Percentiles rank a stretch among this genome's conserved stretches.
Conservation (phyloP, 2,888 invertebrate species). For the Orthonevra nobilis region DNA sequence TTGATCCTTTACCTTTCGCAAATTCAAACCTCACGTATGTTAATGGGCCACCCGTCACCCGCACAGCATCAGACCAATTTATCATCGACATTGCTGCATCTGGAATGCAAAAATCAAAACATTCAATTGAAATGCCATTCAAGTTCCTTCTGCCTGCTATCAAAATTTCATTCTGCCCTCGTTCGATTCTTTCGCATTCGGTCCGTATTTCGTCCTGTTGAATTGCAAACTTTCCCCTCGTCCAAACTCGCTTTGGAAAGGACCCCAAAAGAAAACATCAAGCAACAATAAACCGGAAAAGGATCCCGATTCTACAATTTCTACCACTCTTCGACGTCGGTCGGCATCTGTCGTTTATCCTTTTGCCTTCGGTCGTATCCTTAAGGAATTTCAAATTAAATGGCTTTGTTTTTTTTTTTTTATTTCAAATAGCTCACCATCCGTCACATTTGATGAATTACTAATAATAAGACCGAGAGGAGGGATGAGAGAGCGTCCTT, state of each 20-base stretch:
- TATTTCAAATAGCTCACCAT: slow-evolving; percentile 17
- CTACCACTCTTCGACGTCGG: not conserved
- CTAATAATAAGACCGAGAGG: slow-evolving; percentile 11
- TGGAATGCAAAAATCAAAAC: slow-evolving; percentile 10
- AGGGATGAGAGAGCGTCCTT: not conserved
- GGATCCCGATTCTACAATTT: not conserved
- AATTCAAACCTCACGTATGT: too few relatives aligned
- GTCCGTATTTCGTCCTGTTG: not conserved
- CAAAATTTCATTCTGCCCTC: not conserved
- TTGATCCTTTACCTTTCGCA: not conserved
- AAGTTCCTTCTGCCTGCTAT: not conserved
- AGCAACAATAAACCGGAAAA: not conserved
- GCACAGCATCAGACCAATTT: not conserved
- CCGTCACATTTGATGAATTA: slow-evolving; percentile 47
- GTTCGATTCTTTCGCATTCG: not conserved
- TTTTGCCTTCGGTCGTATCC: slow-evolving; percentile 4
- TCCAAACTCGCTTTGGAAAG: slow-evolving; percentile 27
- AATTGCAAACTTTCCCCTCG: slow-evolving; percentile 29
- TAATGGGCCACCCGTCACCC: not conserved
- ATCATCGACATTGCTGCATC: slow-evolving; percentile 22
- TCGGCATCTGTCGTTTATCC: slow-evolving; percentile 15
- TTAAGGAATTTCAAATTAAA: slow-evolving; percentile 45
- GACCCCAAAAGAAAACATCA: not conserved
- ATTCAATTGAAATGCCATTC: slow-evolving; percentile 26
- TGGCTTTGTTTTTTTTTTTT: slow-evolving; percentile 33